Base-by-base conservation (phyloP, 1,140 invertebrate species). In the Ectropis grisescens region DNA sequence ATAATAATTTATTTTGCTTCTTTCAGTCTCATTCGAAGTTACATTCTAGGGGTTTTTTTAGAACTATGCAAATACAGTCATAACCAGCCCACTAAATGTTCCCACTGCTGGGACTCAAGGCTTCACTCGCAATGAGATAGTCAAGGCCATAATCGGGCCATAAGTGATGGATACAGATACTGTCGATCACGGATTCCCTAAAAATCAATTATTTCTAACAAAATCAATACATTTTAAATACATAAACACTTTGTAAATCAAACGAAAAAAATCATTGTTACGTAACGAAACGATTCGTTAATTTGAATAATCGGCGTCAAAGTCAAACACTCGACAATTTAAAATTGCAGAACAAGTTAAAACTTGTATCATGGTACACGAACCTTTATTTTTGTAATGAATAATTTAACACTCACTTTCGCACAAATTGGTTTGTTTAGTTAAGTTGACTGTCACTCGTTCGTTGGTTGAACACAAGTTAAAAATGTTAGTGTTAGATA, bases 151-250 rank as follows among this genome's bases (percentile, higher is more conserved):
- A n/a, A n/a, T n/a, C n/a, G n/a, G n/a, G n/a, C n/a, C n/a, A n/a
- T n/a, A n/a, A n/a, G n/a, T n/a, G n/a, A n/a, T n/a, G n/a, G n/a
- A n/a, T n/a, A n/a, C n/a, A n/a, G n/a, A n/a, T n/a, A n/a, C n/a
- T n/a, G n/a, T n/a, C n/a, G n/a, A n/a, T n/a, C n/a, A n/a, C 23
- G 23, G 35, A 22, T 29, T 41, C 39, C 33, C 29, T 41, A 36
- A 36, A 36, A 36, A 42, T 30, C 40, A 36, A 33, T 41, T 27
- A 33, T 36, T 42, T 42, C 29, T 13, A 42, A 37, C 13, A 16
- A 33, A 36, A 42, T 36, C 24, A 19, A 36, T 42, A 22, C 19
- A 22, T 40, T 40, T 40, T n/a, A n/a, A n/a, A n/a, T n/a, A n/a
- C n/a, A n/a, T 33, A 31, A 31, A 12, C 27, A 29, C 35, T 37